A percentile compares a stretch with the other conserved stretches of the same genome.
These are phyloP conservation scores for Cabera pusaria DNA, from an alignment of 2,888 invertebrate species.

Conservation along the genomic window DNA sequence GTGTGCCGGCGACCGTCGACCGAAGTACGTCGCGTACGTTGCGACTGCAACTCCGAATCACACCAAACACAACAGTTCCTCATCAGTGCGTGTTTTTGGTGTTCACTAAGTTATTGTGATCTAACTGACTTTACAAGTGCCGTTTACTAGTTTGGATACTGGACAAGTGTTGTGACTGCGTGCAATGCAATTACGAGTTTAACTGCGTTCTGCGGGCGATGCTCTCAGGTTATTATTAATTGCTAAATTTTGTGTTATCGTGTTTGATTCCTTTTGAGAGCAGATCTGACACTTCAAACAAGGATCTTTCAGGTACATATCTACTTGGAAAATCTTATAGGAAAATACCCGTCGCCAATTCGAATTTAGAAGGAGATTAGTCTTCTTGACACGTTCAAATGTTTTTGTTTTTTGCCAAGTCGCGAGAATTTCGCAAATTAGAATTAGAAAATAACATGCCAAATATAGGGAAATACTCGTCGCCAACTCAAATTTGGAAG, in stretches of 20 bases:
- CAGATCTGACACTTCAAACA: conserved; percentile 12
- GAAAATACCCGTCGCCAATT: not conserved
- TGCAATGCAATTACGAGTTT: conserved; percentile 75
- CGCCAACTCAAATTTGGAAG: too few species aligned
- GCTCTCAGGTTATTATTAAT: conserved; percentile 79
- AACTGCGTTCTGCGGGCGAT: conserved; percentile 80
- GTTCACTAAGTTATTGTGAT: conserved; percentile 69
- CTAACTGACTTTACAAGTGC: conserved; percentile 70
- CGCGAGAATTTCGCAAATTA: too few species aligned
- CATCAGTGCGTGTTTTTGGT: conserved; percentile 74
- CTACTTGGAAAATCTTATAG: conserved; percentile 5
- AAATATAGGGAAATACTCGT: too few species aligned
- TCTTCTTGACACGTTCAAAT: too few species aligned
- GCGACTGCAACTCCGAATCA: conserved; percentile 62
- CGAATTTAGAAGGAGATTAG: too few species aligned
- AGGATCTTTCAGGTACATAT: too few species aligned
- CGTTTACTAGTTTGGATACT: conserved; percentile 69
- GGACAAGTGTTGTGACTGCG: conserved; percentile 81
- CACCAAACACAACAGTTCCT: conserved; percentile 75
- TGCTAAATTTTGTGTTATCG: conserved; percentile 44
- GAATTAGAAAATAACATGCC: too few species aligned
- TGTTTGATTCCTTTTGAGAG: conserved; percentile 49
- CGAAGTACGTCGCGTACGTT: conserved; percentile 70
- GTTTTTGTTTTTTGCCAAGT: too few species aligned
- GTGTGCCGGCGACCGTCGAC: conserved; percentile 80